Percentiles rank a stretch among this genome's conserved stretches.
phyloP scores from a whole-genome alignment of 2,888 invertebrate genomes.

The Anaspis maculata region DNA sequence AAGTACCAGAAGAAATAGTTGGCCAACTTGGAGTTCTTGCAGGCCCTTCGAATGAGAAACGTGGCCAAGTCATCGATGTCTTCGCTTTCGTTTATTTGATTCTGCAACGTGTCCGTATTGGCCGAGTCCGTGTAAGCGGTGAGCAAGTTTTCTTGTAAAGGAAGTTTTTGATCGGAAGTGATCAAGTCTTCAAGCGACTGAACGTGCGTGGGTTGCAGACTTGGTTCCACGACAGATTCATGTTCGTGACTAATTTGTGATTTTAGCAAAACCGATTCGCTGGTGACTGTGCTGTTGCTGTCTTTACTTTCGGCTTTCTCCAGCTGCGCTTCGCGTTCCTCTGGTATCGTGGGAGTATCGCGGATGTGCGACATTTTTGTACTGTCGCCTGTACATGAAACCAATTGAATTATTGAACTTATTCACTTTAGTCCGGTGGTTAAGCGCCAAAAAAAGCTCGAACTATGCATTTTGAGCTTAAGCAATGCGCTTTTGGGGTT shows the following conservation, averaged over 20 bases:
- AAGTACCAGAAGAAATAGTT: slow-evolving; percentile 98
- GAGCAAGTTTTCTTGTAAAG: slow-evolving; percentile 30
- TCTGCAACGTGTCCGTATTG: slow-evolving; percentile 45
- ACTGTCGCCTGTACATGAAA: no score
- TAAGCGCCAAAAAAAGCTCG: no score
- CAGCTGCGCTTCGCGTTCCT: slow-evolving; percentile 39
- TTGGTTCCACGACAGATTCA: slow-evolving; percentile 27
- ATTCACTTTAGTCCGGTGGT: no score
- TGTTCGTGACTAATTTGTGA: slow-evolving; percentile 33
- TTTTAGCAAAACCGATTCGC: slow-evolving; percentile 16
- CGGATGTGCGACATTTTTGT: slow-evolving; percentile 31
- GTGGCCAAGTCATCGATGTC: slow-evolving; percentile 67
- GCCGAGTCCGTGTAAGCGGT: slow-evolving; percentile 40
- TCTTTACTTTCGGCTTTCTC: slow-evolving; percentile 40
- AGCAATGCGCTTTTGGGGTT: no score
- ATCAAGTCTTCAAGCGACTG: slow-evolving; percentile 35
- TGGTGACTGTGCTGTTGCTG: slow-evolving; percentile 36
- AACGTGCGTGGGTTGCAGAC: slow-evolving; percentile 18
- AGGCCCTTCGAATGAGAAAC: slow-evolving; percentile 84
- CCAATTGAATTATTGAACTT: no score
- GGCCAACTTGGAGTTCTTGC: slow-evolving; percentile 79
- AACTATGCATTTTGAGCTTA: no score
- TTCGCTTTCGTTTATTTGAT: slow-evolving; percentile 43
- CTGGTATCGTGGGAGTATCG: slow-evolving; percentile 28
- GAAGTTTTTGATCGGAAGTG: slow-evolving; percentile 19